Percentiles rank a stretch among this genome's conserved stretches.
These are phyloP conservation scores for Micromys minutus DNA, from an alignment of 2,113 vertebrate species.

Conservation along the genomic window DNA sequence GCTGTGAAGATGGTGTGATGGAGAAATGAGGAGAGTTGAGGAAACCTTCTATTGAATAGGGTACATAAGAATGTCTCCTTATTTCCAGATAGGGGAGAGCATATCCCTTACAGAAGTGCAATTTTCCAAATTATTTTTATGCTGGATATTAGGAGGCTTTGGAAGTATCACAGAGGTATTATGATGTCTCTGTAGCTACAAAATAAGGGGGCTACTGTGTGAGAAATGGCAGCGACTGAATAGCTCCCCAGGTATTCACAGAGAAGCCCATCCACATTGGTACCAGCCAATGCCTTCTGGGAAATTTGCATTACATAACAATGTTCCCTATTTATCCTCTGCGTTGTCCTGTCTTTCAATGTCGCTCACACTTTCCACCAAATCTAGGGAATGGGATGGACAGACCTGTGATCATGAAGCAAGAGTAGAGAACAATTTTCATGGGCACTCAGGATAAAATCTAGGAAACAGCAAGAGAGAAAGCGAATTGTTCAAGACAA, in stretches of 20 bases:
- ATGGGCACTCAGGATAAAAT: no score
- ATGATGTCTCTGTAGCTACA: background rate
- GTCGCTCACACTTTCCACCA: background rate
- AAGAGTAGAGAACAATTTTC: background rate
- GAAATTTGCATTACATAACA: background rate
- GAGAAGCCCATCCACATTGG: background rate
- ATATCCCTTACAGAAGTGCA: background rate
- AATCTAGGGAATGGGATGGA: background rate
- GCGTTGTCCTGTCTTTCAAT: background rate
- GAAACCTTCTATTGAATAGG: background rate
- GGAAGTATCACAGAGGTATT: background rate
- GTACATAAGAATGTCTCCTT: background rate
- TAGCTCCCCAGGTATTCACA: no score
- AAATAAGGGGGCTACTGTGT: background rate
- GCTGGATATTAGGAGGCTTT: background rate
- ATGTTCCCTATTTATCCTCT: background rate
- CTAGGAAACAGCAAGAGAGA: background rate
- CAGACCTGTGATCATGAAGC: background rate
- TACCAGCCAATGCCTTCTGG: background rate
- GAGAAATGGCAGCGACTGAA: background rate
- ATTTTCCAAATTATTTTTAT: background rate
- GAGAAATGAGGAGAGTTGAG: background rate
- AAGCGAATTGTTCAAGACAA: background rate
- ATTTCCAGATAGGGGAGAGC: background rate
- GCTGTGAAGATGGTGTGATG: background rate